Base-by-base conservation (phyloP, 2,888 invertebrate species). In the Melieria picta region DNA sequence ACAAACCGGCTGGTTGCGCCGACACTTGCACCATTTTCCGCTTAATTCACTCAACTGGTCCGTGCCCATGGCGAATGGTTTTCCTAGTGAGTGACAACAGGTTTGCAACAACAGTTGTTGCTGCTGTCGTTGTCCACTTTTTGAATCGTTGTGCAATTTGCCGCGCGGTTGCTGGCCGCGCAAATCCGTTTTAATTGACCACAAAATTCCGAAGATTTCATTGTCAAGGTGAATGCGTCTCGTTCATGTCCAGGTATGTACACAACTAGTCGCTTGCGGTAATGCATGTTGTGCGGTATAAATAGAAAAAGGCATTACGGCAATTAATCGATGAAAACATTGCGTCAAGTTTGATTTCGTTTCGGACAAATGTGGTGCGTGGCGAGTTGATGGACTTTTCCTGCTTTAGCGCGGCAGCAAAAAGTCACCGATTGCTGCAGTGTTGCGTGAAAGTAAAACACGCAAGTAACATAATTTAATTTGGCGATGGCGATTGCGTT, bases 151-250 rank as follows among this genome's bases (percentile, higher is more conserved):
- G 55, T 13, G 13, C 13, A 9, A n/a, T 13, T 55, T 13, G 55
- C 11, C 55, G 55, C n/a, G 5, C 55, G 46, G 46, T 10, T 43
- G 60, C n/a, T 45, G 43, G 60, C 6, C 60, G 45, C 48, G 43
- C n/a, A 58, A 60, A 4, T 50, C 58, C 48, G 13, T 69, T 69
- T 69, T 69, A 69, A 62, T 69, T 69, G 61, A 46, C 52, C 11
- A 57, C 30, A 60, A 66, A 46, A 30, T 45, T 68, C 50, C 52
- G 5, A 6, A 45, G 69, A 56, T 69, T 62, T 55, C 69, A 69
- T 69, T 69, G 69, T 69, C 69, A 69, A 69, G 69, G 69, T 69
- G 62, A 62, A 46, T 61, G 68, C 61, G 55, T 61, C 10, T 55
- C 69, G 69, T 69, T 62, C 68, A 61, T 50, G 60, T 60, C 45